phyloP scores from a whole-genome alignment of 2,797 vertebrate genomes.

The Hozukius guyotensis region DNA sequence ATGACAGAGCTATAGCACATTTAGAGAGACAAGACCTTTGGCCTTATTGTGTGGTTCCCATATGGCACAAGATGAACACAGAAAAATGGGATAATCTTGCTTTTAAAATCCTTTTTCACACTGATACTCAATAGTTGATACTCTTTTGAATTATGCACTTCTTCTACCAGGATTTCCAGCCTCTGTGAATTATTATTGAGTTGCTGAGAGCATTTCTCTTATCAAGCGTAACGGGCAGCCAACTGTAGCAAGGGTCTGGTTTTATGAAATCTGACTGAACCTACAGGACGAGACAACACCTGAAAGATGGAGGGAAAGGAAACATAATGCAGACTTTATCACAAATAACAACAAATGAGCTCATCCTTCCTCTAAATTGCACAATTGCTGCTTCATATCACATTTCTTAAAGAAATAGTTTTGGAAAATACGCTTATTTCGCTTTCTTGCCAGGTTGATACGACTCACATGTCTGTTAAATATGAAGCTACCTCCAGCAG shows the following conservation, averaged over 20 bases:
- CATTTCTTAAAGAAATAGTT: neutral
- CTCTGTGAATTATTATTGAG: neutral
- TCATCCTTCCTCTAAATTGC: neutral
- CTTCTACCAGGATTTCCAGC: neutral
- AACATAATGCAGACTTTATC: neutral
- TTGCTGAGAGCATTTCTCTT: constrained; percentile 1
- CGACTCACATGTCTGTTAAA: neutral
- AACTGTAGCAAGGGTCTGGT: neutral
- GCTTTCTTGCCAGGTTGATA: neutral
- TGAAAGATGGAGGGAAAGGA: neutral
- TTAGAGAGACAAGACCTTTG: constrained; percentile 66
- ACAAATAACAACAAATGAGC: neutral
- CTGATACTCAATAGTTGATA: neutral
- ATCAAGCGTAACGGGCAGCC: neutral
- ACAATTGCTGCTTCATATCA: neutral
- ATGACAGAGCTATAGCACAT: constrained; percentile 55
- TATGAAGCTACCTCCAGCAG: neutral
- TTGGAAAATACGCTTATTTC: neutral
- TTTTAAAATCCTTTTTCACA: constrained; percentile 40
- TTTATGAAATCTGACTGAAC: neutral
- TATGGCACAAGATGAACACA: constrained; percentile 52
- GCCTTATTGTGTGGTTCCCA: constrained; percentile 42
- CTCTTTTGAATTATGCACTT: neutral
- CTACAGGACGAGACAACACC: neutral
- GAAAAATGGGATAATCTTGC: constrained; percentile 25